Base-by-base conservation (phyloP, 2,797 vertebrate genomes). In the Platalea minor region DNA sequence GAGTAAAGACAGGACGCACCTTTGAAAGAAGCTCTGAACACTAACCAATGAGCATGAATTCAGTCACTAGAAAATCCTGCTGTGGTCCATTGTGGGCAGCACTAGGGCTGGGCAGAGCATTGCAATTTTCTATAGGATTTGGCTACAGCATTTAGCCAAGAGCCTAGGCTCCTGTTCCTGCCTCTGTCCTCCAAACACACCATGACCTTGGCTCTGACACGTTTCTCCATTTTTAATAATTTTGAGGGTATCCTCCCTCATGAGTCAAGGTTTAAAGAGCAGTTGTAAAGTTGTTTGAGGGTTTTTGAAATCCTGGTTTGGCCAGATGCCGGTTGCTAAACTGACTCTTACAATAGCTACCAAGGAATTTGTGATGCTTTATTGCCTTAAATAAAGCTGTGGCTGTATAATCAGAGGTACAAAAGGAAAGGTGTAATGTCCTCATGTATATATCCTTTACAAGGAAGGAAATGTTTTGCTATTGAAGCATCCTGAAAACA, bases 21-120 rank as follows among this genome's bases (percentile, higher is more conserved):
- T 23, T 35, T 78, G 59, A 75, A 84, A 50, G 51, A 65, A 90
- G 7, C 18, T 73, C 13, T 70, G 1, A 4, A 26, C 31, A 24
- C 21, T 75, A 50, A 54, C 11, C 7, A 9, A 0, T 0, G 3
- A 54, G 18, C 33, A 9, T 26, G 2, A 78, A 64, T 37, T 72
- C n/a, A 68, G 61, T 68, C 41, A 8, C 28, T 33, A 2, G 7
- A 53, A 37, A 45, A 43, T 57, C 20, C n/a, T 81, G 21, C 64
- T 50, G 2, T 68, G 28, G 12, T 78, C 16, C 33, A 11, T 68
- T n/a, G 7, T 3, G 16, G 43, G 31, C n/a, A 60, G 24, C 17
- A 5, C 19, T 60, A 29, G 12, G 28, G 5, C 53, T 14, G 2
- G 51, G 51, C 19, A 79, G 35, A 43, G 20, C 29, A 37, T 12